A percentile compares a stretch with the other conserved stretches of the same genome.
Evolutionary conservation across 2,888 invertebrate species (phyloP).

Genomic region (Orthonychiurus folsomi): DNA sequence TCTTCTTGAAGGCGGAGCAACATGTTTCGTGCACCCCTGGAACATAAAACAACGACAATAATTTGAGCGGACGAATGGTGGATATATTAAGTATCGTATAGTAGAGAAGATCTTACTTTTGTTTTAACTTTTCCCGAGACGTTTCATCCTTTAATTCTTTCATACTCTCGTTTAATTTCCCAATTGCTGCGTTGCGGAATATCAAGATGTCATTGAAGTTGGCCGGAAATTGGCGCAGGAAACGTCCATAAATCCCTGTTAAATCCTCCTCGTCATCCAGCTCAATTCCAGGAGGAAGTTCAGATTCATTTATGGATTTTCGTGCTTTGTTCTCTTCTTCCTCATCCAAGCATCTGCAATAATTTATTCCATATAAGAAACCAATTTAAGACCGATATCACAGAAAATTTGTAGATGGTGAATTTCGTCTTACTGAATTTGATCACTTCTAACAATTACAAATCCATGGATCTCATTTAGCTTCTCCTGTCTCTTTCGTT

Average conservation of each 20-base stretch:
- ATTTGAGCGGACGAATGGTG: no score
- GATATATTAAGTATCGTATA: constrained; percentile 6
- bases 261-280: constrained; percentile 4
- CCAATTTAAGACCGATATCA: background rate
- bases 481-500: constrained; percentile 65
- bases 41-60: constrained; percentile 6
- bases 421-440: constrained; percentile 51
- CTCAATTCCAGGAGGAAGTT: background rate
- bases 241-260: constrained; percentile 7
- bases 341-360: constrained; percentile 38
- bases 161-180: constrained; percentile 23
- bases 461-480: constrained; percentile 67
- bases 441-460: constrained; percentile 59
- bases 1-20: constrained; percentile 28
- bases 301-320: constrained; percentile 20
- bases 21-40: constrained; percentile 31
- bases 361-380: background rate
- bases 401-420: background rate
- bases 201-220: constrained; percentile 29
- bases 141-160: constrained; percentile 29
- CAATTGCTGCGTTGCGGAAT: constrained; percentile 32
- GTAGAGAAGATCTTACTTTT: constrained; percentile 22
- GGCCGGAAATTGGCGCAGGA: constrained; percentile 28
- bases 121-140: constrained; percentile 23
- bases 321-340: constrained; percentile 25